phyloP scores from a whole-genome alignment of 1,140 invertebrate species.

The Belonocnema kinseyi region DNA sequence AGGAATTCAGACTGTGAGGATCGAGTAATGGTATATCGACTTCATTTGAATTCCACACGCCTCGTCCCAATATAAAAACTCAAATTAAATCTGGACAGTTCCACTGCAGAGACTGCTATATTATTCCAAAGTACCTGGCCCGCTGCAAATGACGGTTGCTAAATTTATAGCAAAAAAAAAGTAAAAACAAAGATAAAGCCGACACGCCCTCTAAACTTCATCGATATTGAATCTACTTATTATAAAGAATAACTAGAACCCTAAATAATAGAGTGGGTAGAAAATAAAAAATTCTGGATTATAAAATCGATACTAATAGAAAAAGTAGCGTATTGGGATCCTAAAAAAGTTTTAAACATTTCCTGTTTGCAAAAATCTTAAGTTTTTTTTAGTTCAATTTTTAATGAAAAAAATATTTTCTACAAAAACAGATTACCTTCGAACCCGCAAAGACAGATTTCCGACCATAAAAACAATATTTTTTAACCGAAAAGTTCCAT shows the following conservation, averaged over 20 bases:
- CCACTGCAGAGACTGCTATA: slow-evolving; percentile 49
- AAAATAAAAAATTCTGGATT: too few relatives aligned
- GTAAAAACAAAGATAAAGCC: slow-evolving; percentile 47
- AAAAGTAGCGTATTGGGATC: too few relatives aligned
- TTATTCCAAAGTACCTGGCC: slow-evolving; percentile 52
- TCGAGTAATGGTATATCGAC: slow-evolving; percentile 41
- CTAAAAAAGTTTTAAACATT: too few relatives aligned
- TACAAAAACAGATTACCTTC: too few relatives aligned
- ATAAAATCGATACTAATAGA: too few relatives aligned
- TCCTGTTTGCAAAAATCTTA: too few relatives aligned
- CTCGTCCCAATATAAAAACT: slow-evolving; percentile 48
- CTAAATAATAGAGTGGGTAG: too few relatives aligned
- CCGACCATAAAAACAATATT: too few relatives aligned
- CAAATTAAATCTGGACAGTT: slow-evolving; percentile 53
- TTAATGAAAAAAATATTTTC: too few relatives aligned
- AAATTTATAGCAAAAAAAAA: slow-evolving; percentile 51
- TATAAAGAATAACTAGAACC: slow-evolving; percentile 35
- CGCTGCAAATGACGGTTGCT: slow-evolving; percentile 42
- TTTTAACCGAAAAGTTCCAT: too few relatives aligned
- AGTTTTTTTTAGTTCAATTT: too few relatives aligned
- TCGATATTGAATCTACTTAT: slow-evolving; percentile 43
- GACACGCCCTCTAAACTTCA: slow-evolving; percentile 32
- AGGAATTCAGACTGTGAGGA: slow-evolving; percentile 34
- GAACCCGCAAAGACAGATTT: too few relatives aligned
- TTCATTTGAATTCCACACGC: slow-evolving; percentile 54